Evolutionary conservation across 2,888 invertebrate species (phyloP).

Genomic region (Agelastica alni): DNA sequence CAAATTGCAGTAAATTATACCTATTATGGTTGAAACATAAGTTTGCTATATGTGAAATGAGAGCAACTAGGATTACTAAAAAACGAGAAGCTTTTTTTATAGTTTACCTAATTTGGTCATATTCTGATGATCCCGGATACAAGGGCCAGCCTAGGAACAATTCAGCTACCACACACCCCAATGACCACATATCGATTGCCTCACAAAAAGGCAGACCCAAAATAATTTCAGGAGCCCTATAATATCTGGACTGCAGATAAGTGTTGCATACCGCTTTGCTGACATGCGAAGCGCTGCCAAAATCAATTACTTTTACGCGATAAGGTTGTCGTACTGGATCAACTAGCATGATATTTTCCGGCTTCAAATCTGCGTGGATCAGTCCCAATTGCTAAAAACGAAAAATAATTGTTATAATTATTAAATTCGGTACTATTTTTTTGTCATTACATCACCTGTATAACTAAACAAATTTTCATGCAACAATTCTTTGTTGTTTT

Average conservation of each 20-base stretch:
- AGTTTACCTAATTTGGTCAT: slow-evolving; percentile 83
- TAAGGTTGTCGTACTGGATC: slow-evolving; percentile 98
- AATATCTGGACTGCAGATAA: slow-evolving; percentile 98
- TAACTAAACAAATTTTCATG: no score
- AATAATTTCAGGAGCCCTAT: slow-evolving; percentile 96
- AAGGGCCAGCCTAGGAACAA: slow-evolving; percentile 99
- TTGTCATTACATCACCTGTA: no score
- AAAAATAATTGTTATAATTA: no score
- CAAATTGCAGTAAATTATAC: no score
- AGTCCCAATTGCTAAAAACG: slow-evolving; percentile 92
- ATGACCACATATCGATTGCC: slow-evolving; percentile 99
- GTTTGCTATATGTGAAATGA: no score
- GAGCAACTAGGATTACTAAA: no score
- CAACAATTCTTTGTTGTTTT: no score
- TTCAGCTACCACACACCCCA: slow-evolving; percentile 99
- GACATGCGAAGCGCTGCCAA: slow-evolving; percentile 98
- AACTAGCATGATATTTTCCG: slow-evolving; percentile 99
- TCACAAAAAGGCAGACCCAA: slow-evolving; percentile 98
- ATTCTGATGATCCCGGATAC: slow-evolving; percentile 98
- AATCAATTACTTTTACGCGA: slow-evolving; percentile 99
- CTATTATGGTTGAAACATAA: no score
- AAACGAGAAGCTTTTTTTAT: no score
- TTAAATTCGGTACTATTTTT: no score
- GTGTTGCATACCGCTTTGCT: slow-evolving; percentile 99
- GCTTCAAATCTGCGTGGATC: slow-evolving; percentile 99